Conservation (phyloP, 2,113 vertebrate species). For the Monopterus albus region DNA sequence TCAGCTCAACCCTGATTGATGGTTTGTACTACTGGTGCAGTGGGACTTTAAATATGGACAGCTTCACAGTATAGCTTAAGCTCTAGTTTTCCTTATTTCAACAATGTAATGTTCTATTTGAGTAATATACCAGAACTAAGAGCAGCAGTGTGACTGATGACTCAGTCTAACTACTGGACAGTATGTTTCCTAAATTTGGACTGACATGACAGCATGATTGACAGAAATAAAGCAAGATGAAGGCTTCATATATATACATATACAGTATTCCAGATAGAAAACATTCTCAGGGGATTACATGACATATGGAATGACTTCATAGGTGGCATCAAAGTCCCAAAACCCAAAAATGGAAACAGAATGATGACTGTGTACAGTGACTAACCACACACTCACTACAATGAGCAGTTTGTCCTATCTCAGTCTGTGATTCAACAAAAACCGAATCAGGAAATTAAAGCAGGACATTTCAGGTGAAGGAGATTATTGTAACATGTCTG, state of each 20-base stretch:
- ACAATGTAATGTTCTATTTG: not conserved
- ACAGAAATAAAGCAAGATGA: conserved; percentile 11
- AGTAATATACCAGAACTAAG: not conserved
- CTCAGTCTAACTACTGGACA: not conserved
- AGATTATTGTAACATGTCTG: too few relatives aligned
- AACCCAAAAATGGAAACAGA: not conserved
- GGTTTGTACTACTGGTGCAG: too few relatives aligned
- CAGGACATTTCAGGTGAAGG: not conserved
- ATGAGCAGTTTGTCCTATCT: not conserved
- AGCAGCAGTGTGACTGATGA: conserved; percentile 1
- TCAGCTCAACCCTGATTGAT: too few relatives aligned
- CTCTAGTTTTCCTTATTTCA: not conserved
- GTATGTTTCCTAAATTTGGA: conserved; percentile 37
- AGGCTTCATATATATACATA: conserved; percentile 13
- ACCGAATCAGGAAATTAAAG: conserved; percentile 3
- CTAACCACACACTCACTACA: not conserved
- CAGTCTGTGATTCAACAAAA: not conserved
- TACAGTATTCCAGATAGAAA: conserved; percentile 2
- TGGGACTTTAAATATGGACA: conserved; percentile 9
- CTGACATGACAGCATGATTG: conserved; percentile 24
- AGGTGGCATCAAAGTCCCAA: conserved; percentile 9
- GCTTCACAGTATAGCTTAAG: not conserved
- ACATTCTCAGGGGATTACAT: conserved; percentile 16
- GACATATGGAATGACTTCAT: conserved; percentile 17
- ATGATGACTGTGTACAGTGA: not conserved